A percentile compares a stretch with the other conserved stretches of the same genome.
Conservation (phyloP, 2,113 vertebrate genomes). For the Lepus americanus region DNA sequence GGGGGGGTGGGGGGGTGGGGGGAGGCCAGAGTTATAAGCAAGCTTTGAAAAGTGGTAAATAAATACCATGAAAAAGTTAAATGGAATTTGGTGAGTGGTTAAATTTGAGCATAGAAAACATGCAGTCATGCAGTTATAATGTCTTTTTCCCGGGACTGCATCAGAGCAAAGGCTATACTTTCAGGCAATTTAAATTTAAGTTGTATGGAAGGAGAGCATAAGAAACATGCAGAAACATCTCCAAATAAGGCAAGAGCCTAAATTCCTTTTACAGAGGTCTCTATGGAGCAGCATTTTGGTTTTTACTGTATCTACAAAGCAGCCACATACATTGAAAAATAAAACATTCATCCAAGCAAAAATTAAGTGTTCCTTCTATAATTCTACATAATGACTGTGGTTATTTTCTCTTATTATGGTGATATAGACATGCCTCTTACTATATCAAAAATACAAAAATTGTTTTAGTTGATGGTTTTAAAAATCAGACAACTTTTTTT, state of each 20-base stretch:
- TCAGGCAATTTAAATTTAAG: neutral
- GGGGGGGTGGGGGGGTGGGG: no score
- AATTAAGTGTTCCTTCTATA: neutral
- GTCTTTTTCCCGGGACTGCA: neutral
- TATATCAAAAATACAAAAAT: neutral
- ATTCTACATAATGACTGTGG: slow-evolving; percentile 7
- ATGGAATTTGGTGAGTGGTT: slow-evolving; percentile 10
- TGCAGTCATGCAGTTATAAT: neutral
- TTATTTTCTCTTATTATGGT: slow-evolving; percentile 15
- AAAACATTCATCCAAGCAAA: slow-evolving; percentile 34
- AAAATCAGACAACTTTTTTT: neutral
- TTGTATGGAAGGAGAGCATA: neutral
- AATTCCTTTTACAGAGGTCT: neutral
- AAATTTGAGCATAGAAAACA: neutral
- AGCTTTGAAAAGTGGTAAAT: slow-evolving; percentile 18
- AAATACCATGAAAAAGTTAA: neutral
- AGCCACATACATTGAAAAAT: slow-evolving; percentile 39
- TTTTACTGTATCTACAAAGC: slow-evolving; percentile 57
- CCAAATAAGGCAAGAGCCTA: neutral
- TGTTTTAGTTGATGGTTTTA: slow-evolving; percentile 9
- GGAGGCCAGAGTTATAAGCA: neutral
- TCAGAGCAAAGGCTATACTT: neutral
- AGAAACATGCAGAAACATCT: neutral
- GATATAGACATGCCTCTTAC: neutral
- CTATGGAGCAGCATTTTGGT: neutral